Base-by-base conservation (phyloP, 2,113 vertebrate species). In the Labeo rohita region DNA sequence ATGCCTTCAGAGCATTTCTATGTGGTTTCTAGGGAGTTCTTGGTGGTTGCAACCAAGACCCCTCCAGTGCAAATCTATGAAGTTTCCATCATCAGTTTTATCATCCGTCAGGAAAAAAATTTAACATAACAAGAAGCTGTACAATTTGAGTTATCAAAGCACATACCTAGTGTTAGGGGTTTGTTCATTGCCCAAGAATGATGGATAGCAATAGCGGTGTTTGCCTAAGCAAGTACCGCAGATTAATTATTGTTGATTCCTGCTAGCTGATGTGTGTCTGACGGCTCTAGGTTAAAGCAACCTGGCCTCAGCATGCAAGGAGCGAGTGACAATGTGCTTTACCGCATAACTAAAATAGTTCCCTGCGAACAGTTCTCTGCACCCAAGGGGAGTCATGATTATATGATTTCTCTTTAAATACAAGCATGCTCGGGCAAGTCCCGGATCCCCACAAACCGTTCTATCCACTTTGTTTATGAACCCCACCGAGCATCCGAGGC, bases 321-420 rank as follows among this genome's bases (percentile, higher is more conserved):
- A 34, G 70, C 87, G 72, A 80, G 76, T 88, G 76, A 87, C 87
- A 83, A 92, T 91, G 92, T 93, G 90, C 91, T 91, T 85, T 84
- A 13, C 77, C 77, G 89, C 94, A 93, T 93, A 93, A 90, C 91
- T 93, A 90, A 88, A 92, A 95, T 95, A 91, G 87, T 89, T 93
- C 70, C 10, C 90, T 91, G 91, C 89, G 89, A 92, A 88, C 18
- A 21, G 56, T n/a, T 61, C 56, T 89, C 87, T 72, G 21, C 39
- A 87, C 81, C 7, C 84, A 79, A 70, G 82, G 82, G 79, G 70
- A 87, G 81, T 84, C 87, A 50, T 90, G 87, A 88, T 84, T 88
- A 85, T 76, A 88, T 86, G 84, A 49, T 63, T 73, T 28, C 86
- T 43, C 84, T 90, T 84, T 39, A 72, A 86, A 63, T 47, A 16